Evolutionary conservation across 1,140 invertebrate genomes (phyloP), one percentile per base, ranked within the genome.

Genomic region (Halictus rubicundus): DNA sequence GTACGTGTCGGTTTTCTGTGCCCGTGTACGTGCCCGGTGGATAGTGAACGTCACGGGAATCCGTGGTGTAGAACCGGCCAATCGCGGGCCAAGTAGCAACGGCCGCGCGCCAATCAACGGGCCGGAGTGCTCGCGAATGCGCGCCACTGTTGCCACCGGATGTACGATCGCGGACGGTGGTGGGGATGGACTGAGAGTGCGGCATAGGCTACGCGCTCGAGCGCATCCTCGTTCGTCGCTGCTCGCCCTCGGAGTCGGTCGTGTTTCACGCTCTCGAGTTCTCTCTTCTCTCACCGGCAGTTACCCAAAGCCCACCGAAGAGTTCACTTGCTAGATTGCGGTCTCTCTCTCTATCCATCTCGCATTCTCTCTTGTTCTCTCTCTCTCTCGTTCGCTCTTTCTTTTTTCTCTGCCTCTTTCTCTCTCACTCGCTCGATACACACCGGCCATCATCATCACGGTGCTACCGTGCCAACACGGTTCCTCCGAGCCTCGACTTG

Each of bases 221-320:
- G 83, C 86, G 87, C 87, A 89, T 89, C 83, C 90, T 90, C 91
- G 91, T 92, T 92, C 87, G 90, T 87, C 89, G 90, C 88, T 86
- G 90, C 74, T 81, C 90, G 87, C 70, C 85, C 65, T 84, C 79
- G 82, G 60, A 87, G 86, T 90, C 89, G 87, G 90, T 91, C 78
- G 88, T 80, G 85, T 71, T 85, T 75, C 74, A 69, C 72, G 71
- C 49, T 78, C 49, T 72, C n/a, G 61, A 76, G 61, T 52, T 79
- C 80, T 79, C 80, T 49, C 71, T 52, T 65, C 63, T 66, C 65
- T 82, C 80, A 57, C 39, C 14, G 39, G 46, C 46, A 71, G 72
- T 77, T 76, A 57, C 59, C 42, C 66, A 82, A 39, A 73, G 42
- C 46, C 46, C 65, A 84, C 32, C 25, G 61, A 66, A 78, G 39